Evolutionary conservation across 2,113 vertebrate genomes (phyloP), one percentile per base, ranked within the genome.

Genomic region (Tachuris rubrigastra): DNA sequence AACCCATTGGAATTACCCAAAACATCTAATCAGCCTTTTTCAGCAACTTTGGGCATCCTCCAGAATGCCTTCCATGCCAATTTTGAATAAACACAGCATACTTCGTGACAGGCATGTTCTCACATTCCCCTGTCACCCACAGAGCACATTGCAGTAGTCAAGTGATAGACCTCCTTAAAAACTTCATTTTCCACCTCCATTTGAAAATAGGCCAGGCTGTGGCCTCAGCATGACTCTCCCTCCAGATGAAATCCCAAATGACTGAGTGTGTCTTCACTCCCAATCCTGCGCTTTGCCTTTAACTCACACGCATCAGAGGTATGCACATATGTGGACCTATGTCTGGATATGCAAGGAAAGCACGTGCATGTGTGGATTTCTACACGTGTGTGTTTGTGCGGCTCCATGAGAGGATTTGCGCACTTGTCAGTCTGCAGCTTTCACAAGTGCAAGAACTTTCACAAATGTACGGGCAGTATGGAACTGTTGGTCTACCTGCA

Each of bases 351-450:
- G 24, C 5, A 22, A 58, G 24, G 47, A 58, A 53, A 86, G 33
- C 15, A 24, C 22, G 12, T 8, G 12, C 5, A 0, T 8, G 28
- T 44, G 14, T 55, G 65, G 28, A 16, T 74, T 53, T 78, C n/a
- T 37, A 39, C 33, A 10, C 0, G 6, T 23, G 4, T 49, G 31
- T 7, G 1, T 42, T 55, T 0, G 0, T 37, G 10, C 12, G 39
- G 27, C 31, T 72, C 59, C 63, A 17, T 8, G 52, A 35, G 8
- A 5, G 5, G 17, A 1, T 14, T 7, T 33, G 28, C 20, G 42
- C 12, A 7, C 31, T 50, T 2, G 0, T 6, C 44, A 23, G 56
- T 8, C 14, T 35, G 37, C 33, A 55, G 35, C 24, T 20, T 39
- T 76, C 4, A 3, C 35, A 46, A 35, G 12, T 24, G 14, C 46